These are phyloP conservation scores for Hippocampus guttulatus DNA, from an alignment of 2,113 vertebrate genomes.

Conservation along the genomic window DNA sequence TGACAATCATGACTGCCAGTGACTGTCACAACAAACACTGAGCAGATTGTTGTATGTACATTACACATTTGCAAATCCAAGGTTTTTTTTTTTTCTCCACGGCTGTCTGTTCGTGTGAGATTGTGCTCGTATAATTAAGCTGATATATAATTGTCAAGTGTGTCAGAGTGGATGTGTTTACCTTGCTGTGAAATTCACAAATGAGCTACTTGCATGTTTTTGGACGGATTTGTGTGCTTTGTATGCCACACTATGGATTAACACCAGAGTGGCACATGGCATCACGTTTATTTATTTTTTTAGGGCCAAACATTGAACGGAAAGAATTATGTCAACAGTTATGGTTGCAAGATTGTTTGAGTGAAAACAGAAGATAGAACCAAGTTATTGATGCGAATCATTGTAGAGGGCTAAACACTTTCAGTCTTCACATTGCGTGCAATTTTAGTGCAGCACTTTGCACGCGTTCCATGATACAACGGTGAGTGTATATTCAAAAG, in stretches of 20 bases:
- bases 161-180: not conserved
- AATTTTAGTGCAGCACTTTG: not conserved
- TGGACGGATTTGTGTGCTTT: not conserved
- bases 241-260: not conserved
- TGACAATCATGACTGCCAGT: not conserved
- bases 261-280: not conserved
- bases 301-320: not conserved
- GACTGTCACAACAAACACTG: not conserved
- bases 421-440: not conserved
- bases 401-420: not conserved
- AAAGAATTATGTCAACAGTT: not conserved
- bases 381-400: not conserved
- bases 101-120: conserved; percentile 18
- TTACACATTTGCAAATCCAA: not conserved
- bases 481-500: not conserved
- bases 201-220: not conserved
- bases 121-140: conserved; percentile 8
- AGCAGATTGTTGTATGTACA: not conserved
- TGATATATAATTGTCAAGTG: conserved; percentile 25
- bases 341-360: not conserved
- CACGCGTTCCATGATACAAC: not conserved
- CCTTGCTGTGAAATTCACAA: not conserved
- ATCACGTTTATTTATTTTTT: not conserved
- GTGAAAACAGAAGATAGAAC: not conserved
- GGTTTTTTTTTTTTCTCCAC: conserved; percentile 22